Base-by-base conservation (phyloP, 2,888 invertebrate genomes). In the Eremobia ochroleuca region DNA sequence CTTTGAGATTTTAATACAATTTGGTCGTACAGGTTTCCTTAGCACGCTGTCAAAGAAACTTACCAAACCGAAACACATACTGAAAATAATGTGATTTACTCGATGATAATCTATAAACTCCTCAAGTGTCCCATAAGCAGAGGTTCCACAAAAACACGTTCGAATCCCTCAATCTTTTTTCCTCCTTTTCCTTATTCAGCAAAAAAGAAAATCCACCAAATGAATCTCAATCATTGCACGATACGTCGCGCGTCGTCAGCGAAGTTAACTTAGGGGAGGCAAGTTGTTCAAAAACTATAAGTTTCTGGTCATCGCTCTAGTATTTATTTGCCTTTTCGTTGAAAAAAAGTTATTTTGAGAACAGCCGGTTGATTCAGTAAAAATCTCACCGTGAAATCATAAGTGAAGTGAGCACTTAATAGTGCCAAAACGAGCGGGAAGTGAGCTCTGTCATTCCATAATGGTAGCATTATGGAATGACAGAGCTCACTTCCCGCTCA, bases 201-300 rank as follows among this genome's bases (percentile, higher is more conserved):
- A 76, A 81, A 86, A 87, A 85, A 82, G 61, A 79, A 83, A 82
- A 79, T 77, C 67, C 46, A 79, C 61, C 34, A 61, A 86, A 85
- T 87, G 72, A 85, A 81, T 88, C 86, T 81, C 67, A 76, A 85
- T 87, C 81, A 85, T 81, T 85, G 73, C 69, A 73, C 79, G 76
- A 79, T 82, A 79, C 69, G 72, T 82, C 58, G 52, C 64, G 74
- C 58, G 77, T 52, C 64, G 58, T 52, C 64, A 52, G 34, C 43
- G 43, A 66, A 65, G 78, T 77, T 75, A 73, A 43, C 64, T 67
- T 67, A 52, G 74, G 76, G 79, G 64, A 67, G 61, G 74, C 73
- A 87, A 78, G 70, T 78, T 70, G 68, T 73, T 65, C 58, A 73
- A 74, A 71, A 81, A 85, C 76, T 85, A 76, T 55, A 76, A 78